A percentile compares a stretch with the other conserved stretches of the same genome.
These are phyloP conservation scores for Bombyx huttoni DNA, from an alignment of 2,888 invertebrate species.

Conservation along the genomic window DNA sequence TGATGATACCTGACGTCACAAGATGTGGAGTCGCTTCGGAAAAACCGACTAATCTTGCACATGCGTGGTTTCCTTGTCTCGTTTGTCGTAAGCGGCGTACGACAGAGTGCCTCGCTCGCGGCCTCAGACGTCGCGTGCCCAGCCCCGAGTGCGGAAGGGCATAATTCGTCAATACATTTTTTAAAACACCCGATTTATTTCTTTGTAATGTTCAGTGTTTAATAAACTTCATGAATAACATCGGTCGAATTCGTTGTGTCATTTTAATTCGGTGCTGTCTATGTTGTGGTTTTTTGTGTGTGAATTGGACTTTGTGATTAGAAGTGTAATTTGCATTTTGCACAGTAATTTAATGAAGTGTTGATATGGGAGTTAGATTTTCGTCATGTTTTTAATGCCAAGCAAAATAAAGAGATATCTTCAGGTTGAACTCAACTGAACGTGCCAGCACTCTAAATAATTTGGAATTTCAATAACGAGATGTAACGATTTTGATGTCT, in stretches of 20 bases:
- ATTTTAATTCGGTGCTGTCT: conserved; percentile 3
- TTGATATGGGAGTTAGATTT: background rate
- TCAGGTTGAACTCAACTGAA: too few species aligned
- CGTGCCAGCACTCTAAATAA: background rate
- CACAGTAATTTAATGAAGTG: conserved; percentile 33
- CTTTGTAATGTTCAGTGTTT: conserved; percentile 1
- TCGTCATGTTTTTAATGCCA: background rate
- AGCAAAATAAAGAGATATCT: background rate
- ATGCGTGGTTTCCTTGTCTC: conserved; percentile 54
- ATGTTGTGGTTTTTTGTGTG: conserved; percentile 18
- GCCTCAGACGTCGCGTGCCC: conserved; percentile 46
- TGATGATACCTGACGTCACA: conserved; percentile 29
- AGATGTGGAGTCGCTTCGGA: conserved; percentile 32
- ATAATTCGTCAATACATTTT: conserved; percentile 17
- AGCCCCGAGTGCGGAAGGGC: conserved; percentile 46
- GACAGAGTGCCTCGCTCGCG: conserved; percentile 23
- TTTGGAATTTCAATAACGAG: background rate
- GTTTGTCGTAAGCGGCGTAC: conserved; percentile 25
- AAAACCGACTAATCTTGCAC: conserved; percentile 50
- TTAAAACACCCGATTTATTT: conserved; percentile 3
- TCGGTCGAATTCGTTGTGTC: background rate
- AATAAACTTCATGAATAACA: conserved; percentile 9
- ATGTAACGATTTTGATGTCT: conserved; percentile 2
- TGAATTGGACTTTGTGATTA: conserved; percentile 12
- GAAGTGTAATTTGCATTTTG: conserved; percentile 20